Percentiles rank a stretch among this genome's conserved stretches.
Conservation (phyloP, 2,888 invertebrate species). For the Bursaphelenchus okinawaensis region DNA sequence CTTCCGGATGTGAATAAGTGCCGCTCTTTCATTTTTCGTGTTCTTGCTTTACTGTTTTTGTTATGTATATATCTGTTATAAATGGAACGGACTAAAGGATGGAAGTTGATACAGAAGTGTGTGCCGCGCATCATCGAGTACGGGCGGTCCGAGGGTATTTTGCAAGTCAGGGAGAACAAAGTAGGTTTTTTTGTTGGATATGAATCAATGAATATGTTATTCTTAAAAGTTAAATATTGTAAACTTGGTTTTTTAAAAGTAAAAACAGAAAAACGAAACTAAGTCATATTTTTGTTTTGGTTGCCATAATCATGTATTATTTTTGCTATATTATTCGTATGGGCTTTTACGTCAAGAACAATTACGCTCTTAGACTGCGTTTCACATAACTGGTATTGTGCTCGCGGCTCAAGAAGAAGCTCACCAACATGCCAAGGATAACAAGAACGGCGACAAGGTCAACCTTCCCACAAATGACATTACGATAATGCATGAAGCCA, state of each 20-base stretch:
- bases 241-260: neutral
- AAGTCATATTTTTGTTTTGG: constrained; percentile 3
- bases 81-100: constrained; percentile 28
- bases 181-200: neutral
- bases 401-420: constrained; percentile 52
- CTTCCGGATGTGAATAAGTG: neutral
- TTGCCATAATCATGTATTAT: too few relatives aligned
- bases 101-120: constrained; percentile 51
- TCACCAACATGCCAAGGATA: constrained; percentile 40
- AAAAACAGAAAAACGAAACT: neutral
- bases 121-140: constrained; percentile 54
- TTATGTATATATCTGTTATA: neutral
- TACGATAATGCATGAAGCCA: constrained; percentile 82
- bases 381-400: constrained; percentile 54
- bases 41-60: neutral
- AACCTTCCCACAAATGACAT: constrained; percentile 47
- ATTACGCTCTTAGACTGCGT: constrained; percentile 20
- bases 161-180: constrained; percentile 32
- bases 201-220: too few relatives aligned
- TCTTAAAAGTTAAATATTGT: neutral
- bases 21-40: neutral
- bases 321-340: too few relatives aligned
- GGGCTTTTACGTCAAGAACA: too few relatives aligned
- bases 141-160: constrained; percentile 54
- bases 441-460: constrained; percentile 51